Base-by-base conservation (phyloP, 2,888 invertebrate genomes). In the Diadegma fenestrale region DNA sequence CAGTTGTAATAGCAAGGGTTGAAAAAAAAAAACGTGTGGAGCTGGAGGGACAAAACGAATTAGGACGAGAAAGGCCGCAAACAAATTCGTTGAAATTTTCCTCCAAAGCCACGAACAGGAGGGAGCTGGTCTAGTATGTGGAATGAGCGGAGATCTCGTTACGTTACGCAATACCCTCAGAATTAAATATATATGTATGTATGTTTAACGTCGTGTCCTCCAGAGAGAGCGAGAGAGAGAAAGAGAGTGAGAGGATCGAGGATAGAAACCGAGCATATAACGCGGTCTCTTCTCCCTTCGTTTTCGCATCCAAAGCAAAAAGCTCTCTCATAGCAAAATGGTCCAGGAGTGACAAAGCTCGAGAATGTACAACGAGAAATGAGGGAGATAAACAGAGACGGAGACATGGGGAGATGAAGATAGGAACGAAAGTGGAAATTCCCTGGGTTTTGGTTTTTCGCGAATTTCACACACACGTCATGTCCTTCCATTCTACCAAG, bases 381-480 rank as follows among this genome's bases (percentile, higher is more conserved):
- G 48, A 51, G n/a, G 10, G 41, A 72, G 58, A 45, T 19, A 37
- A 61, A 80, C 63, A 58, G 76, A 76, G 83, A 45, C 43, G 43
- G 83, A 79, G 66, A 80, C 75, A 78, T 63, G 80, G 63, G 22
- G 45, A 81, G 51, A 85, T 69, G 82, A 76, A 68, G 61, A 82
- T 68, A 82, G 66, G 66, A 75, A 77, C 66, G 73, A 75, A 77
- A 79, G 63, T 48, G 58, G 83, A 79, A 91, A 90, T 92, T 89
- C 90, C 88, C 90, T 91, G 85, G 88, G 90, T 92, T 91, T 71
- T 89, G 91, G 90, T 92, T 92, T 92, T 92, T 92, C 92, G 90
- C 90, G 88, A 45, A 48, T 64, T 76, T 91, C 88, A 89, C 90
- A 61, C 79, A 79, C 79, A 89, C 89, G 89, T 90, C 90, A 91